A percentile compares a stretch with the other conserved stretches of the same genome.
phyloP scores from a whole-genome alignment of 2,888 invertebrate genomes.

The Julus scanicus region DNA sequence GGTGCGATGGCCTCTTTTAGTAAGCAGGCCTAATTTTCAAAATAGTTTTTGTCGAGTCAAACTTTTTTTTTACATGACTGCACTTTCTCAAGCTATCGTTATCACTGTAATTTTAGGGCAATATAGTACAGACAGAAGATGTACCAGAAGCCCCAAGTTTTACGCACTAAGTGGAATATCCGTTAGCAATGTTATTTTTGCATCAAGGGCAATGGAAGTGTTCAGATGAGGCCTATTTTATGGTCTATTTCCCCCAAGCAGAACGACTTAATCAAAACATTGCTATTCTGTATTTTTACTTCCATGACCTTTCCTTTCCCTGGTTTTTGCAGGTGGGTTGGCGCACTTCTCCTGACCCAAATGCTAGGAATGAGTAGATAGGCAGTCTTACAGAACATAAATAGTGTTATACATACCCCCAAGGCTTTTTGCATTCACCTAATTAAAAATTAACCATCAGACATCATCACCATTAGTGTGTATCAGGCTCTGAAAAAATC shows the following conservation, averaged over 20 bases:
- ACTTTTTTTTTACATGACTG: too few relatives aligned
- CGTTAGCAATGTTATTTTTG: background rate
- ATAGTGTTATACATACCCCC: background rate
- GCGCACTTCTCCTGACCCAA: background rate
- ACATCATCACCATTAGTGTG: too few relatives aligned
- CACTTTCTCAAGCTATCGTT: background rate
- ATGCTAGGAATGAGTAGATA: background rate
- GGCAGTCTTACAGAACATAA: background rate
- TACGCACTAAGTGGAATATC: background rate
- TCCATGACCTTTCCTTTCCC: background rate
- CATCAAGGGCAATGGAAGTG: slow-evolving; percentile 4
- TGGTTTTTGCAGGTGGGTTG: background rate
- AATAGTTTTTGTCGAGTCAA: background rate
- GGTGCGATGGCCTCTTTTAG: slow-evolving; percentile 2
- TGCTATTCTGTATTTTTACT: background rate
- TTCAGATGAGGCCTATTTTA: background rate
- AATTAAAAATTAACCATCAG: background rate
- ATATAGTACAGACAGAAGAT: background rate
- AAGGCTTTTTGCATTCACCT: background rate
- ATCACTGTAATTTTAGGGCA: background rate
- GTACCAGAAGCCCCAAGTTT: background rate
- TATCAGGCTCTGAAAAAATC: too few relatives aligned
- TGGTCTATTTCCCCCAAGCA: slow-evolving; percentile 8
- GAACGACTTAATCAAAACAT: background rate
- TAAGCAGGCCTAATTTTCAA: background rate